phyloP scores from a whole-genome alignment of 2,888 invertebrate genomes.

The Chirona hameri region DNA sequence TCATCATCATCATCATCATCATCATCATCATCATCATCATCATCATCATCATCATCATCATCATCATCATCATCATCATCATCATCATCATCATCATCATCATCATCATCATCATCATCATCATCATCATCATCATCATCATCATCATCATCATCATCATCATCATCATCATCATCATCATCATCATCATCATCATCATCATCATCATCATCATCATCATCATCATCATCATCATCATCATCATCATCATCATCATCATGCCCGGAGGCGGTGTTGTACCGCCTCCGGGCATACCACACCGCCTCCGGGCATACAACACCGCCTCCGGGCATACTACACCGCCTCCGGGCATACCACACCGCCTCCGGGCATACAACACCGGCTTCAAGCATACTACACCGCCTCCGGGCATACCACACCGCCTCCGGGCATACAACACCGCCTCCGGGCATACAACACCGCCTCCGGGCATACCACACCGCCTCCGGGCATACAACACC shows the following conservation, averaged over 20 bases:
- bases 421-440: too few species aligned
- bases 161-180: slow-evolving; percentile 22
- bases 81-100: slow-evolving; percentile 22
- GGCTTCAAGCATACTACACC: too few species aligned
- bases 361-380: too few species aligned
- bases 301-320: too few species aligned
- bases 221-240: slow-evolving; percentile 22
- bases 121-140: slow-evolving; percentile 22
- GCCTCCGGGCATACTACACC: too few species aligned
- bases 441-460: too few species aligned
- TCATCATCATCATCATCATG: slow-evolving; percentile 12
- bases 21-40: slow-evolving; percentile 22
- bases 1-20: slow-evolving; percentile 22
- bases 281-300: too few species aligned
- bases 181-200: slow-evolving; percentile 22
- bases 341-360: too few species aligned
- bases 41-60: slow-evolving; percentile 22
- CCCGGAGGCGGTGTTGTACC: too few species aligned
- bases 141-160: slow-evolving; percentile 22
- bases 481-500: too few species aligned
- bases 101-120: slow-evolving; percentile 22
- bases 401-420: too few species aligned
- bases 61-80: slow-evolving; percentile 22
- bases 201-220: slow-evolving; percentile 22
- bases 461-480: too few species aligned